Base-by-base conservation (phyloP, 1,140 invertebrate species). In the Calliphora vicina region DNA sequence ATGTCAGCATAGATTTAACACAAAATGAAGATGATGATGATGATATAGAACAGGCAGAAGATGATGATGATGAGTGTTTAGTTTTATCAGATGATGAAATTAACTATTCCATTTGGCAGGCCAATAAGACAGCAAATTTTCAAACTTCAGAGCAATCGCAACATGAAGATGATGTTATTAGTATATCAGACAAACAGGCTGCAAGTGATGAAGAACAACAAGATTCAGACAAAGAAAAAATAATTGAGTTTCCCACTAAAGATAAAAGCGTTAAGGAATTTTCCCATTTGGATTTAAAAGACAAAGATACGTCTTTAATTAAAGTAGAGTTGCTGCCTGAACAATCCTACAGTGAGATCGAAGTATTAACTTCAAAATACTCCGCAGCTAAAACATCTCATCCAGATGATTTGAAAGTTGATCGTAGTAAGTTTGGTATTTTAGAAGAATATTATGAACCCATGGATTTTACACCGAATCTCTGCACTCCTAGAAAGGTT, bases 71-170 rank as follows among this genome's bases (percentile, higher is more conserved):
- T 72, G 80, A 82, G 71, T 82, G 83, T 8, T 86, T 87, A 4
- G 25, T 90, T 17, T 83, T 90, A 10, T 90, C 89, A 1, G 89
- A 90, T 83, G 89, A 90, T 81, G 89, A 90, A 85, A 89, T 90
- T 23, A 90, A 90, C 78, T 90, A 90, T 73, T 90, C 89, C 9
- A 90, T 90, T 78, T 87, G 88, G 86, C 86, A 88, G 80, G 87
- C 87, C n/a, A 85, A 88, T 82, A 88, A 86, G 78, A 84, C 86
- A 13, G 27, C 23, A 42, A 50, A 73, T n/a, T 23, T 42, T 17
- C 10, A 43, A 10, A 29, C 25, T 12, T 26, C 23, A n/a, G 8
- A 42, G 57, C 15, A 8, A 35, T 20, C 12, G 35, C 10, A 45
- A 6, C 13, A 13, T 29, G 45, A 61, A 15, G 27, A 81, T 50